Evolutionary conservation across 2,113 vertebrate genomes (phyloP).

Genomic region (Thunnus maccoyii): DNA sequence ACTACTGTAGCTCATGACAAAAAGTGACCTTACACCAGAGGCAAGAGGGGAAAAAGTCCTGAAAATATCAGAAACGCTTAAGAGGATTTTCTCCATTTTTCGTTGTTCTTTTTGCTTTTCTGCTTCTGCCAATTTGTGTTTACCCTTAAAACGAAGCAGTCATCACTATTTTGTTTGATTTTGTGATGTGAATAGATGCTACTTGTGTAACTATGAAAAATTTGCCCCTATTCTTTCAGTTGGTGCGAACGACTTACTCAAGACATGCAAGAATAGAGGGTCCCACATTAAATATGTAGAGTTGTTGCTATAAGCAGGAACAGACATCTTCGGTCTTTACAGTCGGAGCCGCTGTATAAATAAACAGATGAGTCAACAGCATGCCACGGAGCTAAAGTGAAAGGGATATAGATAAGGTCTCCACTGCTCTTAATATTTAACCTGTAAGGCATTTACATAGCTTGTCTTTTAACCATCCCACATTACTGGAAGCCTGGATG

Average conservation of each 20-base stretch:
- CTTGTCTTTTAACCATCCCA: conserved; percentile 25
- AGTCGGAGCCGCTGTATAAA: conserved; percentile 60
- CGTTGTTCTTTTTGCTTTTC: background rate
- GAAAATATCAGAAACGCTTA: conserved; percentile 4
- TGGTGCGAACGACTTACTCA: conserved; percentile 10
- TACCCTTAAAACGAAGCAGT: conserved; percentile 31
- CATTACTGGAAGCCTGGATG: conserved; percentile 24
- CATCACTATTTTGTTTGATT: conserved; percentile 46
- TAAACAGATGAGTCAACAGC: conserved; percentile 59
- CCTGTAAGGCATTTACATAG: conserved; percentile 57
- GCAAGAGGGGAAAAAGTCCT: background rate
- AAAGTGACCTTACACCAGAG: conserved; percentile 35
- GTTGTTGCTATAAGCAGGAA: conserved; percentile 63
- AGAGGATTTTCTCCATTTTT: background rate
- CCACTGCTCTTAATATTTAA: conserved; percentile 58
- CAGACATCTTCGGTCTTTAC: conserved; percentile 53
- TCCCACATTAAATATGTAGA: conserved; percentile 72
- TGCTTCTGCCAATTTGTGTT: conserved; percentile 11
- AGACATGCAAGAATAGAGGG: conserved; percentile 42
- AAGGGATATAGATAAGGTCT: conserved; percentile 39
- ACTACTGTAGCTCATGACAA: conserved; percentile 7
- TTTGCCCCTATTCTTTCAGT: conserved; percentile 56
- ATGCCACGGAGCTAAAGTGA: background rate
- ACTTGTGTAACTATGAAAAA: conserved; percentile 20
- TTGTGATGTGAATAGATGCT: conserved; percentile 12